Conservation (phyloP, 2,888 invertebrate genomes). For the Gnatocerus cornutus region DNA sequence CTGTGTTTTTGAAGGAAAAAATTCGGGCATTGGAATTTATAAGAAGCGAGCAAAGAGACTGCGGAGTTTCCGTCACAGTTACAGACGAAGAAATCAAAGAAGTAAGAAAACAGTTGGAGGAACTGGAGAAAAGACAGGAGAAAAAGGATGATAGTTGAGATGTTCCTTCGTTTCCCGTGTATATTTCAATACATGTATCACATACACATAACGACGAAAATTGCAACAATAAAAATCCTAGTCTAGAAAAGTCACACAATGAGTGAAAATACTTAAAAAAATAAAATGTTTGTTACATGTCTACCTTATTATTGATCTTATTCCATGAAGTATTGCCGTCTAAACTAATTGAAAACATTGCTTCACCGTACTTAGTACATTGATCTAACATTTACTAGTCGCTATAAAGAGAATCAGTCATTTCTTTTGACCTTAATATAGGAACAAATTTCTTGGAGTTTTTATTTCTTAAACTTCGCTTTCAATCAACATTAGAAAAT, state of each 20-base stretch:
- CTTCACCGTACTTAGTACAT: conserved; percentile 45
- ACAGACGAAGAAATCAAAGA: conserved; percentile 79
- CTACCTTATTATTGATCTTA: conserved; percentile 44
- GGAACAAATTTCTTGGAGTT: conserved; percentile 53
- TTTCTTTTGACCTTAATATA: conserved; percentile 48
- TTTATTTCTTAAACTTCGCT: conserved; percentile 36
- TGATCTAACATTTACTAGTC: conserved; percentile 50
- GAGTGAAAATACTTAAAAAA: conserved; percentile 54
- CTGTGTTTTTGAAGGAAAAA: conserved; percentile 83
- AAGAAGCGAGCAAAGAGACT: conserved; percentile 82
- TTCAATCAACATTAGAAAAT: conserved; percentile 23
- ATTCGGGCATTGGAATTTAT: conserved; percentile 81
- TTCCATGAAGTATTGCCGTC: conserved; percentile 44
- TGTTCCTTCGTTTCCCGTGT: conserved; percentile 45
- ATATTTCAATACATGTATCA: conserved; percentile 58
- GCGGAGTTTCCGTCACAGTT: conserved; percentile 78
- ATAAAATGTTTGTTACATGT: conserved; percentile 52
- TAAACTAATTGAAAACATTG: conserved; percentile 59
- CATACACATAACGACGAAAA: conserved; percentile 58
- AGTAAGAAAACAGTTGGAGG: conserved; percentile 74
- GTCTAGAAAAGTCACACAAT: conserved; percentile 42
- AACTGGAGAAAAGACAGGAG: conserved; percentile 59
- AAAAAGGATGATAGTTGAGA: conserved; percentile 1
- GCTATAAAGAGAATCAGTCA: conserved; percentile 52
- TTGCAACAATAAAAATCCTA: conserved; percentile 55